Evolutionary conservation across 2,113 vertebrate species (phyloP), one percentile per base, ranked within the genome.

Genomic region (Gadus chalcogrammus): DNA sequence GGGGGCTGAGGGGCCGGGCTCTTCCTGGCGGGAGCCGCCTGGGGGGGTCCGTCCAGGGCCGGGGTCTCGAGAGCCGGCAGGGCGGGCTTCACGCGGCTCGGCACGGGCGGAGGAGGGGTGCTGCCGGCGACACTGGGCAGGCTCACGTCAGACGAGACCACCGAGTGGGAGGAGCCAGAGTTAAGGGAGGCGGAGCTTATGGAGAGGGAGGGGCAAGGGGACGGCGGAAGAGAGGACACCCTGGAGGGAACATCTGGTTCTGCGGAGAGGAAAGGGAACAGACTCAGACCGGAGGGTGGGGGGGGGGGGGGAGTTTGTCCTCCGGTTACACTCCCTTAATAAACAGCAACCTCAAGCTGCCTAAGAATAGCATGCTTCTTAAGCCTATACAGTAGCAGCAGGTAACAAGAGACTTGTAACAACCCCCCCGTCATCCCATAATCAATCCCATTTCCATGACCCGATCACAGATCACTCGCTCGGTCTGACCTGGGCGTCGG

Each of bases 31-130:
- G 77, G 79, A 67, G 71, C 80, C 0, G 74, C 69, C 53, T 83
- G 75, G 61, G 76, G 65, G 64, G 73, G 27, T 9, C 75, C 70
- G 18, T 76, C 75, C 2, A 86, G 59, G 58, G 81, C 67, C 8
- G 18, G 42, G 9, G 11, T 35, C 9, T 83, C 76, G 0, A 13
- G n/a, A 20, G 63, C 69, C 0, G 72, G 77, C 0, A 64, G 62
- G 0, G 77, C 15, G 70, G 93, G 92, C 27, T 92, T 91, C 2
- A 93, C 88, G 5, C 97, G 91, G 69, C 93, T 95, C 0, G 97
- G 97, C 15, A 99, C 93, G 0, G 97, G 96, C 1, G 96, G 97
- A 0, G 97, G 97, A 0, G 97, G 97, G 0, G 94, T 95, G 88
- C 92, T 94, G 74, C 92, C 94, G 74, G 93, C 91, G 9, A 92